Evolutionary conservation across 2,888 invertebrate species (phyloP), one percentile per base, ranked within the genome.

Genomic region (Hetaerina titia): DNA sequence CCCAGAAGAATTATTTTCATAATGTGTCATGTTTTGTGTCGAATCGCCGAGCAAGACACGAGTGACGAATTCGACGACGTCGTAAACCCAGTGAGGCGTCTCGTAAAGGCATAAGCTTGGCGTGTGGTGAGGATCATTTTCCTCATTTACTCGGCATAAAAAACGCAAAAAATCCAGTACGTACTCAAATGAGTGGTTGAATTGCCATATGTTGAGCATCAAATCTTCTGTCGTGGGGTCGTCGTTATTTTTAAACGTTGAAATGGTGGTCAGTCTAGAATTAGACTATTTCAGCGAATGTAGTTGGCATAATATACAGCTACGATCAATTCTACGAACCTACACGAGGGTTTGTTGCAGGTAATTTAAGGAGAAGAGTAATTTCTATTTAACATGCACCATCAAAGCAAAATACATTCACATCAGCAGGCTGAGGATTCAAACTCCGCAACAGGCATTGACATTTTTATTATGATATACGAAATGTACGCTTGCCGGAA

Each of bases 21-120:
- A 81, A 81, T 31, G 81, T 31, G 31, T 81, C 31, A 31, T 81
- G 31, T 13, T 81, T 81, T 31, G 31, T 11, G 81, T 25, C 22
- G 31, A 81, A 9, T 81, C 81, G 81, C 25, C 81, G 22, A 81
- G 81, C 25, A 13, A 15, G 22, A 25, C 25, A 31, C 81, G 25
- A 81, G 81, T 81, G 81, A 81, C 81, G 81, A 81, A 81, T 31
- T n/a, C 25, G 25, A 81, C 81, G 81, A 31, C 81, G 81, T 81
- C 81, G 31, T 81, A 81, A 81, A 81, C 13, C 31, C 81, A 81
- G 31, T 81, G 81, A 81, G 81, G 31, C 81, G 81, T 81, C 81
- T 22, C 81, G 81, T 11, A 13, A 81, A 81, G 31, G 81, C 13
- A 81, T 81, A 31, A 81, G 81, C 25, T 81, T 81, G 81, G 81